Evolutionary conservation across 2,113 vertebrate genomes (phyloP).

Genomic region (Bubo bubo): DNA sequence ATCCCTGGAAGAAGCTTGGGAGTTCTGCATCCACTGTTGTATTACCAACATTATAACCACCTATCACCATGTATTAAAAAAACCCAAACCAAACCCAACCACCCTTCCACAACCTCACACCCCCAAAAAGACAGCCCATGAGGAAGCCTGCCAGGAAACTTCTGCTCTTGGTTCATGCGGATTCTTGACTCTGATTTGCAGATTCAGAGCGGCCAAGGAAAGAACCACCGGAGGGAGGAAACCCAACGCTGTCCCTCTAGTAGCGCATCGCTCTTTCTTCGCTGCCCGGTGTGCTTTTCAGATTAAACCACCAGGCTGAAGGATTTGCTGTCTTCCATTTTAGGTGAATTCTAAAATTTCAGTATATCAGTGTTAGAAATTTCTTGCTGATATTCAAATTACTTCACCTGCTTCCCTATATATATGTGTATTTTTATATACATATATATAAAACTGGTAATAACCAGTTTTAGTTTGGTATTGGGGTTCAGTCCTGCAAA

Average conservation of each 20-base stretch:
- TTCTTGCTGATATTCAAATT: not conserved
- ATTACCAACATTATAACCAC: not conserved
- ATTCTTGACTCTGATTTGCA: not conserved
- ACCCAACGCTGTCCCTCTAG: not conserved
- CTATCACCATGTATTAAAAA: not conserved
- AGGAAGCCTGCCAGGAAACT: not conserved
- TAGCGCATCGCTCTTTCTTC: not conserved
- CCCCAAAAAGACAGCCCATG: not conserved
- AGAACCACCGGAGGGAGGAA: not conserved
- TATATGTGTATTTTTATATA: too few relatives aligned
- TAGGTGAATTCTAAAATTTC: not conserved
- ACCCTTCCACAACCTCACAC: not conserved
- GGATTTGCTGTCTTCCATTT: not conserved
- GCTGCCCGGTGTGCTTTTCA: accelerated
- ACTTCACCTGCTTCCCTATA: not conserved
- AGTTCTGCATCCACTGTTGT: not conserved
- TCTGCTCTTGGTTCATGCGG: not conserved
- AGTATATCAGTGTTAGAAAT: not conserved
- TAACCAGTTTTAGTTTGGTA: not conserved
- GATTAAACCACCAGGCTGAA: not conserved
- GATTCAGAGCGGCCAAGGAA: not conserved
- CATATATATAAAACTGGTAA: too few relatives aligned
- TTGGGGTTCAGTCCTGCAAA: not conserved
- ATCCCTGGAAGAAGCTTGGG: not conserved
- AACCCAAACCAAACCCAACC: not conserved